Evolutionary conservation across 2,113 vertebrate species (phyloP), one percentile per base, ranked within the genome.

Genomic region (Rhegmatorhina hoffmannsi): DNA sequence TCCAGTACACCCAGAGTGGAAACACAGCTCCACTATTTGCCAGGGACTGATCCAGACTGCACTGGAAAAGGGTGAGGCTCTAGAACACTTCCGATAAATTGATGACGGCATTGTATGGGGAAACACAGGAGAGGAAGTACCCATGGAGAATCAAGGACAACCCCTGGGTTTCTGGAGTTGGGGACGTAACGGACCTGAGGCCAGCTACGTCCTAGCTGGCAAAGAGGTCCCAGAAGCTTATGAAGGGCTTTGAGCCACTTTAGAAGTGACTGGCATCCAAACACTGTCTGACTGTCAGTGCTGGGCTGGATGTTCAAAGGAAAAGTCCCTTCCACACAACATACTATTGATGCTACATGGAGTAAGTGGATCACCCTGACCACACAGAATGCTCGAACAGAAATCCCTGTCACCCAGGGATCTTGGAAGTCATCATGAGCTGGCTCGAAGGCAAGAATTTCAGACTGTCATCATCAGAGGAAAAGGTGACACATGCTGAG

Each of bases 321-420:
- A 1, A 44, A 52, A 69, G 46, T 38, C 7, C 7, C 33, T 33
- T 28, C 7, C 8, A n/a, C 18, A 6, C 11, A n/a, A 5, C 28
- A 69, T 13, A 25, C 23, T 38, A 47, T 1, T 23, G 14, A 53
- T 38, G 23, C 33, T 36, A 52, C 17, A 8, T 18, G 25, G 56
- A 34, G 2, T 6, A 68, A 33, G 12, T 16, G 23, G 28, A 14
- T 7, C 62, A 26, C 9, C n/a, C 9, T 69, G 36, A 46, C 33
- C 33, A 46, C 33, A 53, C 55, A 53, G 7, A 9, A 28, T n/a
- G 36, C 33, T 46, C 0, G 0, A 69, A 69, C 9, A 52, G 33
- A 18, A 53, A 69, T 18, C 18, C 13, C 28, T 60, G 4, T 3
- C 7, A 1, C 33, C 11, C 23, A 36, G 46, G 14, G 28, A 60